Base-by-base conservation (phyloP, 2,113 vertebrate genomes). In the Casuarius casuarius region DNA sequence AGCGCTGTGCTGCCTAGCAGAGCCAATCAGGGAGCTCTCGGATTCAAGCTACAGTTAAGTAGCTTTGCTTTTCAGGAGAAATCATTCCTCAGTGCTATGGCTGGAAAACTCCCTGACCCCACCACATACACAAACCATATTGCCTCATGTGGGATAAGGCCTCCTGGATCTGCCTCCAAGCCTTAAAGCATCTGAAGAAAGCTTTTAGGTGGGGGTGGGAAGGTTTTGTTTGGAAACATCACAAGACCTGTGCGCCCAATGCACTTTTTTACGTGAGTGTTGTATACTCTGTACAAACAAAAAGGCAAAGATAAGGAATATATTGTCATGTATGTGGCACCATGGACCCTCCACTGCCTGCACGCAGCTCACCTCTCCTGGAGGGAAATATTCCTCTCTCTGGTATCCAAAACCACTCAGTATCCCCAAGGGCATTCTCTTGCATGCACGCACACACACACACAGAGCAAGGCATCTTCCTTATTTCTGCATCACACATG, bases 11-110 rank as follows among this genome's bases (percentile, higher is more conserved):
- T 94, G 94, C 92, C 96, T 98, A 97, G 97, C 93, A 98, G 97
- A 98, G 98, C 98, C 97, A 97, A 98, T 98, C 97, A 98, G 94
- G 94, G 80, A 23, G 4, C 87, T 95, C 96, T 95, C 91, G 87
- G 95, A 97, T 95, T 89, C 94, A 95, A 97, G 94, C 35, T 84
- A 94, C 97, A 98, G 97, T 96, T 96, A 97, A 97, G 97, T 94
- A 92, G 82, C 86, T 97, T 95, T 96, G 95, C 88, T 95, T 81
- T 95, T 92, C 95, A 97, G 94, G 96, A 82, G 90, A 73, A 91
- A 95, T 92, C 74, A 81, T 61, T 72, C 78, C 61, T 75, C 81
- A 62, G 42, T 58, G 54, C 62, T 84, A 54, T 72, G 70, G 73
- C 2, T 89, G 40, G 49, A 85, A 94, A 80, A 70, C 14, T 26